These are phyloP conservation scores for Drosophila eugracilis DNA, from an alignment of 1,140 invertebrate species.

Conservation along the genomic window DNA sequence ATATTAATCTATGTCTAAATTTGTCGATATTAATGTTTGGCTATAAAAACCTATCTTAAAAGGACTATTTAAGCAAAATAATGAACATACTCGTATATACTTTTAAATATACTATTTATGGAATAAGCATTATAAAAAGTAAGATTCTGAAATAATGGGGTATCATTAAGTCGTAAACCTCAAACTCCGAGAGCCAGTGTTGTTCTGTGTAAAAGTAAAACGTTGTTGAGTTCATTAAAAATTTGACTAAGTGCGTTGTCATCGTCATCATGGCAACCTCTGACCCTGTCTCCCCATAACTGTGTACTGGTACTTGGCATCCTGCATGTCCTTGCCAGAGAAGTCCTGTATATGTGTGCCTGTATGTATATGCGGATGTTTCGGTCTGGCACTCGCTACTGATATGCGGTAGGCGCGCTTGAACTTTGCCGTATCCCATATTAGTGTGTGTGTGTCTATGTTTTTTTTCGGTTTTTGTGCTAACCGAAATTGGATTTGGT, in stretches of 20 bases:
- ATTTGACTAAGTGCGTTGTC: constrained; percentile 79
- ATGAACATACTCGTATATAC: no score
- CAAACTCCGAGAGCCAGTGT: not conserved
- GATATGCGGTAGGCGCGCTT: constrained; percentile 43
- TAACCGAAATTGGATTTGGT: constrained; percentile 52
- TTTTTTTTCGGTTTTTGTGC: constrained; percentile 36
- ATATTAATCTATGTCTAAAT: no score
- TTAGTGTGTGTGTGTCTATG: constrained; percentile 21
- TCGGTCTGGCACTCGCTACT: constrained; percentile 11
- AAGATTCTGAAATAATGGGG: not conserved
- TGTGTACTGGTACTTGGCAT: constrained; percentile 21
- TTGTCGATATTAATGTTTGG: no score
- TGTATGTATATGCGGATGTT: constrained; percentile 3
- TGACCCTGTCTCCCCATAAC: constrained; percentile 23
- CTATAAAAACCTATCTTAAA: no score
- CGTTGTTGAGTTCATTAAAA: constrained; percentile 80
- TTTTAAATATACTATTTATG: no score
- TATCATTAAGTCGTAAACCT: not conserved
- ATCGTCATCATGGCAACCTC: constrained; percentile 60
- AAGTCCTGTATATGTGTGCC: constrained; percentile 14
- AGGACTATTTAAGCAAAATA: no score
- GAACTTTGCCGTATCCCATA: constrained; percentile 39
- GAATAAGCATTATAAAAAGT: no score
- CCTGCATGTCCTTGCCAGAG: constrained; percentile 51
- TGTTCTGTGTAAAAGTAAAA: constrained; percentile 70